Conservation (phyloP, 1,140 invertebrate genomes). For the Penaeus vannamei region DNA sequence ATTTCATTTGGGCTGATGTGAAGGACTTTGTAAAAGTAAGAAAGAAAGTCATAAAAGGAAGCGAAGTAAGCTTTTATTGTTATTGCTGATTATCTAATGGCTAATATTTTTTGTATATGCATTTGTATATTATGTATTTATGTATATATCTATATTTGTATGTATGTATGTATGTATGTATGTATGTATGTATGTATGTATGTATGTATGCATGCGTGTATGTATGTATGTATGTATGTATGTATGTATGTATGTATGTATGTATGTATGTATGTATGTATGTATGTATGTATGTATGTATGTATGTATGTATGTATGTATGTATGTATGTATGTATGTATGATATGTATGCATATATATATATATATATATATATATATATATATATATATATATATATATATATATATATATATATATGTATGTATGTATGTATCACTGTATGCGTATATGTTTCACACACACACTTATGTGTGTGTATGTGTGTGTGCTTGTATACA, state of each 20-base stretch:
- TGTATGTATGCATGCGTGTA: neutral
- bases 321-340: neutral
- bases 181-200: conserved; percentile 16
- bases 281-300: neutral
- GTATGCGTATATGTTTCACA: neutral
- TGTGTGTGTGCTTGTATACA: neutral
- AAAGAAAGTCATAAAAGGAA: no score
- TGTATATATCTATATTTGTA: neutral
- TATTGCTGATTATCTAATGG: no score
- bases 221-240: neutral
- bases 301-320: neutral
- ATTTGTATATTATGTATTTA: neutral
- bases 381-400: conserved; percentile 18
- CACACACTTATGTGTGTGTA: neutral
- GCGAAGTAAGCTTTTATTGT: no score
- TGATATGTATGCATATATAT: conserved; percentile 18
- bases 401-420: conserved; percentile 33
- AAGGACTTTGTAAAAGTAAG: no score
- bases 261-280: neutral
- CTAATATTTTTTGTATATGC: neutral
- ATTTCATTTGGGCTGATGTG: no score
- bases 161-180: conserved; percentile 4
- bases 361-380: conserved; percentile 42
- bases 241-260: neutral
- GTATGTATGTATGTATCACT: conserved; percentile 18